These are phyloP conservation scores for Crocodylus rhombifer DNA, from an alignment of 2,797 vertebrate genomes.

Conservation along the genomic window DNA sequence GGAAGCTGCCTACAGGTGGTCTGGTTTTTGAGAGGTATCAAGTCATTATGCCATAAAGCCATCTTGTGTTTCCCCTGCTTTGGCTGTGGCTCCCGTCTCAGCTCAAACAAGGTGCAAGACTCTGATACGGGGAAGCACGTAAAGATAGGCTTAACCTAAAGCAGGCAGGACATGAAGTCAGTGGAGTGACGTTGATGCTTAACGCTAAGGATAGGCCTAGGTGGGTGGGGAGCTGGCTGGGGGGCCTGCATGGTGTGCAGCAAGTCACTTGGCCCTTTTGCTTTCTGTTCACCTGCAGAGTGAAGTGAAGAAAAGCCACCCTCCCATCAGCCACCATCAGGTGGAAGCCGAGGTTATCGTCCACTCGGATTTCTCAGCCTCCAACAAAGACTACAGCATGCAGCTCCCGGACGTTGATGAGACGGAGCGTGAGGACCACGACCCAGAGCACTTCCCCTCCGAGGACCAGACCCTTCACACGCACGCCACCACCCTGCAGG, in stretches of 20 bases:
- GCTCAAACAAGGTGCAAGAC: background rate
- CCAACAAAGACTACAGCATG: slow-evolving; percentile 72
- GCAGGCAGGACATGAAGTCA: background rate
- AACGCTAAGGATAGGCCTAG: background rate
- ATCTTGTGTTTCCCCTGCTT: background rate
- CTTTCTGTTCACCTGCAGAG: slow-evolving; percentile 72
- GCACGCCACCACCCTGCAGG: slow-evolving; percentile 37
- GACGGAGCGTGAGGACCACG: slow-evolving; percentile 46
- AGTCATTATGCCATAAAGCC: background rate
- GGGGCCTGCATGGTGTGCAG: slow-evolving; percentile 19
- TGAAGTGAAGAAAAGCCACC: slow-evolving; percentile 81
- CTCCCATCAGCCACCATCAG: slow-evolving; percentile 84
- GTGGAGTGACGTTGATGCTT: background rate
- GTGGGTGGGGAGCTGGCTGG: no score
- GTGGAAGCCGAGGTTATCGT: slow-evolving; percentile 97
- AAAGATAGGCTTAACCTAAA: background rate
- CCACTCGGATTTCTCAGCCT: slow-evolving; percentile 92
- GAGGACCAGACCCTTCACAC: background rate
- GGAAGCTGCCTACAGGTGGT: background rate
- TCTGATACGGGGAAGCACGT: background rate
- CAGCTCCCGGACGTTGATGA: slow-evolving; percentile 68
- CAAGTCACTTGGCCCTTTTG: background rate
- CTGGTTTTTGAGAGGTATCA: background rate
- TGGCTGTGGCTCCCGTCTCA: background rate
- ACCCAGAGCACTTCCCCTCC: slow-evolving; percentile 7